A percentile compares a stretch with the other conserved stretches of the same genome.
phyloP scores from a whole-genome alignment of 2,113 vertebrate genomes.

The Tonatia bakeri region DNA sequence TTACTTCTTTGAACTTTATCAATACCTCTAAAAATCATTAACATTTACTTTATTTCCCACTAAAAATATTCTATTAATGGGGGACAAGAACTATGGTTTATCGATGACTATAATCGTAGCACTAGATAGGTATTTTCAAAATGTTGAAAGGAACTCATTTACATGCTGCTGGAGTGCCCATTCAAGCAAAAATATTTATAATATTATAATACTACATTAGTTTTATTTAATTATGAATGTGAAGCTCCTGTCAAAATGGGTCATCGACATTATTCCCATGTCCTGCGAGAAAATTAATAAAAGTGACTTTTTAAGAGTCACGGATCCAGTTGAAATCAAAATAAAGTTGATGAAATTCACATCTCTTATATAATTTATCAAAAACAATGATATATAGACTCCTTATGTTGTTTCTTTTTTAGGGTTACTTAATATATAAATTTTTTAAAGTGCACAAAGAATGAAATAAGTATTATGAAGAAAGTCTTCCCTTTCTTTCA shows the following conservation, averaged over 20 bases:
- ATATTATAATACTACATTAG: not conserved
- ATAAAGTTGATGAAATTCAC: not conserved
- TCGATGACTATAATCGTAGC: not conserved
- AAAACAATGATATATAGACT: not conserved
- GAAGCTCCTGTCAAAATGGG: not conserved
- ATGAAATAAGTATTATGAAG: not conserved
- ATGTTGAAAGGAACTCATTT: conserved; percentile 25
- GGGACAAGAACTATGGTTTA: not conserved
- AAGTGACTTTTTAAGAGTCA: not conserved
- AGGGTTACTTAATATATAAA: not conserved
- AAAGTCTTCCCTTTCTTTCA: not conserved
- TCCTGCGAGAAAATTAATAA: conserved; percentile 28
- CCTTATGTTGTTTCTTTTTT: not conserved
- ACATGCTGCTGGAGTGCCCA: not conserved
- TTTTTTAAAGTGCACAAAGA: not conserved
- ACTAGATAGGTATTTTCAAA: not conserved
- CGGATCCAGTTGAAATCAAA: conserved; percentile 1
- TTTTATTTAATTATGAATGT: not conserved
- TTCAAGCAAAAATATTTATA: conserved; percentile 33
- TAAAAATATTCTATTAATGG: conserved; percentile 32
- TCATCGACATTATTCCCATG: not conserved
- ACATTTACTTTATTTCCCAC: conserved; percentile 5
- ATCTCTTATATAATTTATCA: not conserved
- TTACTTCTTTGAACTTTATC: conserved; percentile 28
- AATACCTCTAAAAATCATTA: conserved; percentile 18